A percentile compares a stretch with the other conserved stretches of the same genome.
Evolutionary conservation across 2,113 vertebrate genomes (phyloP).

Genomic region (Steatornis caripensis): DNA sequence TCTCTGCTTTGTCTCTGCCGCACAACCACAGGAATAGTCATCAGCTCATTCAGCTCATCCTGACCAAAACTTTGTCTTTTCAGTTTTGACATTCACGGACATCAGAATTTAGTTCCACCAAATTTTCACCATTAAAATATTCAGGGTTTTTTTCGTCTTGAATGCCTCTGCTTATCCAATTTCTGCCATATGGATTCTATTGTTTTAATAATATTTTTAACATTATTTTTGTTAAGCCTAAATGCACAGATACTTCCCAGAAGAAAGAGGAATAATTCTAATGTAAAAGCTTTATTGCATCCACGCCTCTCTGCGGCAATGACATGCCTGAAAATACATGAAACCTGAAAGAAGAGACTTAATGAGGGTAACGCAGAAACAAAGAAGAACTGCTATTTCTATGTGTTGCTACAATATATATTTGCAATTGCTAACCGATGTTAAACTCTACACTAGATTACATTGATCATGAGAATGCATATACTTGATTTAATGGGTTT

Average conservation of each 20-base stretch:
- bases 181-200: neutral
- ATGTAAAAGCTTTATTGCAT: neutral
- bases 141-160: neutral
- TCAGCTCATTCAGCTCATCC: neutral
- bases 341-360: neutral
- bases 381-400: neutral
- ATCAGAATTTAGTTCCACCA: neutral
- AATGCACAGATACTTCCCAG: neutral
- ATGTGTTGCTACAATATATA: neutral
- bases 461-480: neutral
- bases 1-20: neutral
- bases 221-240: neutral
- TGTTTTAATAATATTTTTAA: neutral
- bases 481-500: neutral
- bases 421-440: neutral
- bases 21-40: neutral
- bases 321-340: neutral
- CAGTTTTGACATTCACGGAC: neutral
- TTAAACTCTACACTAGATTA: neutral
- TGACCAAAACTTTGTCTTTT: neutral
- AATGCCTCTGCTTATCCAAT: neutral
- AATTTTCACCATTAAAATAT: neutral
- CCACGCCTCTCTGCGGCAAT: neutral
- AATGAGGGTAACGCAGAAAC: neutral
- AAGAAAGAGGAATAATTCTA: neutral